A percentile compares a stretch with the other conserved stretches of the same genome.
Conservation (phyloP, 92 coral and sea anemone genomes). For the Plumapathes pennacea region DNA sequence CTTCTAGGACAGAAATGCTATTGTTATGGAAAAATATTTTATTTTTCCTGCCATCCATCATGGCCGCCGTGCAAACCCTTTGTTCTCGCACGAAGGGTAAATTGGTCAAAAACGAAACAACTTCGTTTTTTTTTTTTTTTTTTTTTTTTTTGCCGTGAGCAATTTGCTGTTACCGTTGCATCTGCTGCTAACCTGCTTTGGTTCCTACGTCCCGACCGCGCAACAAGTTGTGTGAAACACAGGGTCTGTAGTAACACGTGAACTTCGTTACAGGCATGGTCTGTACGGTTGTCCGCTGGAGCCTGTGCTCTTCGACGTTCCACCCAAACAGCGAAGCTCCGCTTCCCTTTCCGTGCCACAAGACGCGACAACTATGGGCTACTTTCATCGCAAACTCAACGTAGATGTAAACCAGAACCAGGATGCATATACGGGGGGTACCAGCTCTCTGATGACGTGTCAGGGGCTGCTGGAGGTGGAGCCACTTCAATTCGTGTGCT, state of each 20-base stretch:
- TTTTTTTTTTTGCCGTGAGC: too few relatives aligned
- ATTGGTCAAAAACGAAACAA: too few relatives aligned
- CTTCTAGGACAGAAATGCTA: too few relatives aligned
- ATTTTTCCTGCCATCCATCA: too few relatives aligned
- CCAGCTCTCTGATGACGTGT: constrained; percentile 37
- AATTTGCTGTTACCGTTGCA: too few relatives aligned
- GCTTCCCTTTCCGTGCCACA: constrained; percentile 11
- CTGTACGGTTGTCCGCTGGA: constrained; percentile 94
- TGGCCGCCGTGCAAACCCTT: too few relatives aligned
- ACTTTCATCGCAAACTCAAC: constrained; percentile 3
- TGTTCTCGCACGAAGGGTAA: too few relatives aligned
- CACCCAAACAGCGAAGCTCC: constrained; percentile 22
- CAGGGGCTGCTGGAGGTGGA: constrained; percentile 94
- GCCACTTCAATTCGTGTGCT: constrained; percentile 89
- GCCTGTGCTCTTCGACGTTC: constrained; percentile 85
- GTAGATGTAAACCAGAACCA: constrained; percentile 12
- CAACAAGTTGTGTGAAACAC: not conserved
- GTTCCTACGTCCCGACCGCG: too few relatives aligned
- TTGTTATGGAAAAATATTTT: too few relatives aligned
- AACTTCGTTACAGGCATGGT: constrained; percentile 56
- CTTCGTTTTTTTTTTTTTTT: too few relatives aligned
- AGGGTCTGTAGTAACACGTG: not conserved
- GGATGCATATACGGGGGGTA: constrained; percentile 45
- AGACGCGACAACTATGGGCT: constrained; percentile 21
- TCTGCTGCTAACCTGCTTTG: too few relatives aligned